These are phyloP conservation scores for Patella ulyssiponensis DNA, from an alignment of 2,888 invertebrate genomes.

Conservation along the genomic window DNA sequence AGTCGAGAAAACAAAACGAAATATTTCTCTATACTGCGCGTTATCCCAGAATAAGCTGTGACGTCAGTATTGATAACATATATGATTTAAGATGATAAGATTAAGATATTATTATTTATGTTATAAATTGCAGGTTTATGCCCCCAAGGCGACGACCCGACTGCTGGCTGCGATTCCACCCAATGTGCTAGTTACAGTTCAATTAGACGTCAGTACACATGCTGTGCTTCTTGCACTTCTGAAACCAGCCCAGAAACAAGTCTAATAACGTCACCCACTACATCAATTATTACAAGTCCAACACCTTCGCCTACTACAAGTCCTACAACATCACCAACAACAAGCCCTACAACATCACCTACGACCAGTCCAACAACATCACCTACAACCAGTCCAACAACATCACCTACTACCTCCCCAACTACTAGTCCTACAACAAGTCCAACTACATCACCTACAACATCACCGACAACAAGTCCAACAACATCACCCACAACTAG, in stretches of 20 bases:
- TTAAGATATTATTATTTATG: too few relatives aligned
- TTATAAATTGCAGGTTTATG: neutral
- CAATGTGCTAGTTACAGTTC: neutral
- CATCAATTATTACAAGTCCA: neutral
- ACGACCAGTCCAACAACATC: too few relatives aligned
- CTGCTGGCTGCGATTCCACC: neutral
- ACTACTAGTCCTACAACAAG: neutral
- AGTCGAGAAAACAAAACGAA: too few relatives aligned
- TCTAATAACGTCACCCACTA: neutral
- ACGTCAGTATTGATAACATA: too few relatives aligned
- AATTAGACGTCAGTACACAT: neutral
- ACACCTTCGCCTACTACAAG: constrained; percentile 1
- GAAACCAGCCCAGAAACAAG: neutral
- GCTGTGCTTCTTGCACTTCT: neutral
- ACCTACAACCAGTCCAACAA: too few relatives aligned
- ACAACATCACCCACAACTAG: neutral
- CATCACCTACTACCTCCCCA: neutral
- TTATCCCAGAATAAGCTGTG: too few relatives aligned
- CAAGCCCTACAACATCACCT: neutral
- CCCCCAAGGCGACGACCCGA: neutral
- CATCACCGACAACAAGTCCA: neutral
- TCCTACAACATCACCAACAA: neutral
- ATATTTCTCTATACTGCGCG: too few relatives aligned
- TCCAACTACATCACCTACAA: neutral
- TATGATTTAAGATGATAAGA: too few relatives aligned